phyloP scores from a whole-genome alignment of 2,113 vertebrate genomes.

The Oreochromis tanganicae region DNA sequence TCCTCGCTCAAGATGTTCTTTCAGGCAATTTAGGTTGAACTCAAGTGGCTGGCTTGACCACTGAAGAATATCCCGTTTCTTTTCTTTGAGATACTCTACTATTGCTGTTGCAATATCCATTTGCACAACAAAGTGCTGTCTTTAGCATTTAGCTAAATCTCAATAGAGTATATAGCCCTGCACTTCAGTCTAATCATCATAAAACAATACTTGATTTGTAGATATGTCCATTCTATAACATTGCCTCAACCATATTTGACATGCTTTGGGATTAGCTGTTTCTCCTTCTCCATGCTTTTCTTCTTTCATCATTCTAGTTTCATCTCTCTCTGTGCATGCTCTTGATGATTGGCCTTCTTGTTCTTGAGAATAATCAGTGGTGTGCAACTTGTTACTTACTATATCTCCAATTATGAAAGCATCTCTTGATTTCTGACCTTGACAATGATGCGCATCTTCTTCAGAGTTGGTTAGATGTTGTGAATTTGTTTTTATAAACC shows the following conservation, averaged over 20 bases:
- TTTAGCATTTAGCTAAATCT: background rate
- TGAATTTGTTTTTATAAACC: background rate
- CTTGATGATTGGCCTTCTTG: background rate
- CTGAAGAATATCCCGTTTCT: background rate
- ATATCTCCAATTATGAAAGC: background rate
- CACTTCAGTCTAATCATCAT: background rate
- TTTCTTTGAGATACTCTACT: background rate
- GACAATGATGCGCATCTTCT: rapidly evolving
- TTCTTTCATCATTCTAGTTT: background rate
- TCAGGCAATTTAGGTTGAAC: background rate
- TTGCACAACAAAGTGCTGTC: background rate
- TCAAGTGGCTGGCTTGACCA: background rate
- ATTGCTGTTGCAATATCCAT: background rate
- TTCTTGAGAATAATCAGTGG: background rate
- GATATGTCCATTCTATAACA: background rate
- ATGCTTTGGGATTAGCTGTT: background rate
- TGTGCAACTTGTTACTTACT: background rate
- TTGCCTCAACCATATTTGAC: background rate
- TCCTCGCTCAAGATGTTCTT: background rate
- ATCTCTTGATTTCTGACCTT: background rate
- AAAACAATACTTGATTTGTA: background rate
- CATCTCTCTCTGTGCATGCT: background rate
- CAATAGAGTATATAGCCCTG: background rate
- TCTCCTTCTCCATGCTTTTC: background rate
- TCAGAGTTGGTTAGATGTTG: background rate